A percentile compares a stretch with the other conserved stretches of the same genome.
Evolutionary conservation across 2,113 vertebrate genomes (phyloP).

Genomic region (human): DNA sequence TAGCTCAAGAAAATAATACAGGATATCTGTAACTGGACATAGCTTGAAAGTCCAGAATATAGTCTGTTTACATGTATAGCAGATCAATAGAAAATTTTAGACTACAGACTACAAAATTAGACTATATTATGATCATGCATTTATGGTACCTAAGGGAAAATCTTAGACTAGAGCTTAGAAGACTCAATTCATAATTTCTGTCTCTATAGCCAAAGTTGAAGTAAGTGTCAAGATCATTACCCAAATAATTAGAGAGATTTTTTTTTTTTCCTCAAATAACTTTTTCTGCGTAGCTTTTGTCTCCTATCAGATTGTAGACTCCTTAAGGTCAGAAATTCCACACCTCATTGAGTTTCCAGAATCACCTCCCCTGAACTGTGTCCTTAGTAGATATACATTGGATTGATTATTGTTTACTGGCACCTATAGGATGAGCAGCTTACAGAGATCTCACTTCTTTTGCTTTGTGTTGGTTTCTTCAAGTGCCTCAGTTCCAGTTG

Average conservation of each 20-base stretch:
- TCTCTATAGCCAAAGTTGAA: background rate
- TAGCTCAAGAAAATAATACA: background rate
- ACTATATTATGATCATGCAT: background rate
- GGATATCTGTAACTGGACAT: background rate
- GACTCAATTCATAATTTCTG: background rate
- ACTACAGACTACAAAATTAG: background rate
- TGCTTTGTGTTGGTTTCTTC: background rate
- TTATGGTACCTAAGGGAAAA: background rate
- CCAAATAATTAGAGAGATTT: background rate
- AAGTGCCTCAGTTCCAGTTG: background rate
- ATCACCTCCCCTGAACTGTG: background rate
- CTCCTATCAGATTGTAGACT: background rate
- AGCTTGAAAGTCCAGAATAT: background rate
- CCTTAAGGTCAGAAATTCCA: background rate
- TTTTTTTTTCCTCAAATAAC: background rate
- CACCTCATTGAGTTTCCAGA: background rate
- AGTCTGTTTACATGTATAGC: background rate
- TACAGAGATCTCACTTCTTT: background rate
- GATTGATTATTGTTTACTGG: background rate
- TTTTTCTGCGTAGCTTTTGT: background rate
- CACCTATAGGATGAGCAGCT: background rate
- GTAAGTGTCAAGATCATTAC: background rate
- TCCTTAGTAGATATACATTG: background rate
- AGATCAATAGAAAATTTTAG: background rate
- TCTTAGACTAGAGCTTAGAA: background rate